Evolutionary conservation across 2,113 vertebrate genomes (phyloP).

Genomic region (Crocuta crocuta): DNA sequence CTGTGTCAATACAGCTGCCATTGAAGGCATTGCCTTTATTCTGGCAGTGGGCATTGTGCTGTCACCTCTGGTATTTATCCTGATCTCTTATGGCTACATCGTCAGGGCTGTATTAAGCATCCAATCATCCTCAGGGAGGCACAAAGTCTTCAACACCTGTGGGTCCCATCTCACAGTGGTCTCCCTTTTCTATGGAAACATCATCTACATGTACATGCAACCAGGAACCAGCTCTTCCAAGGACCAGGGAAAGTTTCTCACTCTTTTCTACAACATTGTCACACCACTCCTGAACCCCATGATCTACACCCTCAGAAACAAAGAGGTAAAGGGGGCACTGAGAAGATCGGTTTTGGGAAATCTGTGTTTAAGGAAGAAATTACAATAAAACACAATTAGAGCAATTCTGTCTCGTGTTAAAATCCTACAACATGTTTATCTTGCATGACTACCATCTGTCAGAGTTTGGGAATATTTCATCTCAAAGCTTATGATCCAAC

Average conservation of each 20-base stretch:
- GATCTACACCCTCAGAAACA: slow-evolving; percentile 70
- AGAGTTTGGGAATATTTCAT: background rate
- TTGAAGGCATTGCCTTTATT: background rate
- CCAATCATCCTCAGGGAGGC: background rate
- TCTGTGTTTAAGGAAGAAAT: background rate
- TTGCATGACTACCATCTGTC: background rate
- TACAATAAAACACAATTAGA: background rate
- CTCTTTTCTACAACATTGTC: slow-evolving; percentile 71
- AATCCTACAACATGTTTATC: background rate
- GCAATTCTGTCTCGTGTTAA: background rate
- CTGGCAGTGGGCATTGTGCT: slow-evolving; percentile 52
- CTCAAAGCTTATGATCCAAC: background rate
- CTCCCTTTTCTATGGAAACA: slow-evolving; percentile 75
- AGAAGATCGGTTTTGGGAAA: background rate
- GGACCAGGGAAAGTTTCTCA: slow-evolving; percentile 69
- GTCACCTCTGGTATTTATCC: slow-evolving; percentile 43
- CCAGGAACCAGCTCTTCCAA: background rate
- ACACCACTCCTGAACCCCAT: slow-evolving; percentile 62
- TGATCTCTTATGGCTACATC: slow-evolving; percentile 50
- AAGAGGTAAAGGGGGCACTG: slow-evolving; percentile 48
- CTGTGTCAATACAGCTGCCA: background rate
- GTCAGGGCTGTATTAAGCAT: background rate
- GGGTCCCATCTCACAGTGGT: slow-evolving; percentile 70
- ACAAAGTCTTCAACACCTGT: slow-evolving; percentile 62
- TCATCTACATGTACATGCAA: slow-evolving; percentile 79